Conservation (phyloP, 2,888 invertebrate genomes). For the Melanostoma scalare region DNA sequence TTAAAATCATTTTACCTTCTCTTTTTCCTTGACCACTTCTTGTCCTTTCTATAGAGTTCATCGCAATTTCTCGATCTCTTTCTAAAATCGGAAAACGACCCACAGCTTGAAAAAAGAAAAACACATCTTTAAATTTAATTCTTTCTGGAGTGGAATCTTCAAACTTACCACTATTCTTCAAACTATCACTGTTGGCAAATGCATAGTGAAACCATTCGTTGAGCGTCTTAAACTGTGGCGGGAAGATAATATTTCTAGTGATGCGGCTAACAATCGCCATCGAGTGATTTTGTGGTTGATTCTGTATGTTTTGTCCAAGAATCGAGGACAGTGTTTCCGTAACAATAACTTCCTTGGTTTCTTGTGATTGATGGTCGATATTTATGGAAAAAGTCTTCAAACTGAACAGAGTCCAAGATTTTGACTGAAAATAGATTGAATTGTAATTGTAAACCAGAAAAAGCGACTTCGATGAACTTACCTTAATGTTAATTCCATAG, state of each 20-base stretch:
- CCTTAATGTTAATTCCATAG: constrained; percentile 97
- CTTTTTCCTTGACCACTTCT: constrained; percentile 91
- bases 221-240: constrained; percentile 96
- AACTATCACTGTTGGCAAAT: constrained; percentile 95
- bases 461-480: background rate
- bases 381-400: constrained; percentile 95
- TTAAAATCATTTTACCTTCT: constrained; percentile 82
- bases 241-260: constrained; percentile 94
- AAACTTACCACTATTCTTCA: constrained; percentile 92
- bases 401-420: constrained; percentile 98
- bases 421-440: constrained; percentile 83
- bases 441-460: too few relatives aligned
- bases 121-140: background rate
- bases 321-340: constrained; percentile 95
- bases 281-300: constrained; percentile 89
- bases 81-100: constrained; percentile 95
- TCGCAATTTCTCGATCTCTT: constrained; percentile 86
- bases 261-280: constrained; percentile 97
- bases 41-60: constrained; percentile 84
- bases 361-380: constrained; percentile 93
- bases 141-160: background rate
- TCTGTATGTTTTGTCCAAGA: constrained; percentile 88
- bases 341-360: constrained; percentile 89
- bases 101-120: constrained; percentile 85
- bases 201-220: constrained; percentile 99